Percentiles rank a stretch among this genome's conserved stretches.
Conservation (phyloP, 2,888 invertebrate species). For the Thumatha senex region DNA sequence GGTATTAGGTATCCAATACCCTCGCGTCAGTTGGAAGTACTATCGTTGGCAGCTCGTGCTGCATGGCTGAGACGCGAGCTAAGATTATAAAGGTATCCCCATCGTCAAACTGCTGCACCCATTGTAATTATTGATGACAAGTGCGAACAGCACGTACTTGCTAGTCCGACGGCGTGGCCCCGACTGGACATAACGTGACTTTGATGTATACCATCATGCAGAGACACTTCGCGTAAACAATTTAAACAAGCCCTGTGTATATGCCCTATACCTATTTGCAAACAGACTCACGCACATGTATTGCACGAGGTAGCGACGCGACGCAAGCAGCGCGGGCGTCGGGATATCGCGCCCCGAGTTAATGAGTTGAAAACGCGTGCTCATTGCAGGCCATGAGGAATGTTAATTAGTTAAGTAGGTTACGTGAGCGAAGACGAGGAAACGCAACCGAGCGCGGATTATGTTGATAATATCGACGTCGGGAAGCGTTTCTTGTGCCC, state of each 20-base stretch:
- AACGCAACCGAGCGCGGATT: conserved; percentile 55
- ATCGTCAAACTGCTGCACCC: neutral
- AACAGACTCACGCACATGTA: neutral
- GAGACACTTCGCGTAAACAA: neutral
- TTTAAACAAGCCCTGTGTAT: neutral
- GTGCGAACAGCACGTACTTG: neutral
- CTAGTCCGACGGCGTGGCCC: neutral
- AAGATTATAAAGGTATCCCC: too few relatives aligned
- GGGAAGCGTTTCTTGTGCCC: conserved; percentile 37
- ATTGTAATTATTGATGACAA: neutral
- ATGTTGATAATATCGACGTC: conserved; percentile 42
- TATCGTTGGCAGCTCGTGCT: neutral
- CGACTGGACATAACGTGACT: neutral
- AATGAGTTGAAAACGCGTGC: conserved; percentile 62
- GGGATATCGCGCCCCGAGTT: conserved; percentile 42
- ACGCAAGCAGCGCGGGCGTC: conserved; percentile 6
- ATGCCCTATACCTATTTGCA: neutral
- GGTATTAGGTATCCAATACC: conserved; percentile 21
- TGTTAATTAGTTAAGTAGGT: conserved; percentile 70
- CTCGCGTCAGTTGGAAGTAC: conserved; percentile 16
- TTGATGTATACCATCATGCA: neutral
- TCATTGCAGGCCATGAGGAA: conserved; percentile 61
- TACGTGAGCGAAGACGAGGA: conserved; percentile 52
- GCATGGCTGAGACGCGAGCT: too few relatives aligned
- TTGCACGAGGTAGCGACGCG: neutral